Conservation (phyloP, 2,888 invertebrate genomes). For the Scaptomyza reducta region DNA sequence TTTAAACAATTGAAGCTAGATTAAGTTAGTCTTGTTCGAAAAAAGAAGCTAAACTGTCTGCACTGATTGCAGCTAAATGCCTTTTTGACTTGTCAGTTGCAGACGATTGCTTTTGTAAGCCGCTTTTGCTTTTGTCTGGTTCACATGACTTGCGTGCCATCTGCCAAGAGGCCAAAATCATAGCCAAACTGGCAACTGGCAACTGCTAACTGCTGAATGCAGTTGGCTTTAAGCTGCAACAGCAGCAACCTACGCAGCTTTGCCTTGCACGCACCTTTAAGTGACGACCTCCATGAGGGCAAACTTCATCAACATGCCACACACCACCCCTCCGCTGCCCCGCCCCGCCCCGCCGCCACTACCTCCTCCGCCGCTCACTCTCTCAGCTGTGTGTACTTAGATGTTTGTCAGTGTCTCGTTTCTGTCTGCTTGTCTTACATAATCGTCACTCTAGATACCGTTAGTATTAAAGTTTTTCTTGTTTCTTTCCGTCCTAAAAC, state of each 20-base stretch:
- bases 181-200: constrained; percentile 26
- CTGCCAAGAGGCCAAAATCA: constrained; percentile 66
- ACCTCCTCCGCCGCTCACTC: neutral
- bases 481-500: constrained; percentile 63
- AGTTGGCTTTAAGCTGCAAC: neutral
- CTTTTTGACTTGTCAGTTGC: constrained; percentile 28
- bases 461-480: constrained; percentile 48
- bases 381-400: constrained; percentile 62
- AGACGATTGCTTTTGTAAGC: constrained; percentile 14
- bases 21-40: no score
- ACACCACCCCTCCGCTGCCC: neutral
- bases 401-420: constrained; percentile 62
- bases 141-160: constrained; percentile 76
- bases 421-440: constrained; percentile 73
- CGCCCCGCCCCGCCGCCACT: neutral
- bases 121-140: constrained; percentile 34
- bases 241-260: constrained; percentile 60
- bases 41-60: neutral
- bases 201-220: constrained; percentile 20
- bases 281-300: constrained; percentile 69
- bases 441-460: constrained; percentile 79
- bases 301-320: constrained; percentile 14
- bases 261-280: constrained; percentile 67
- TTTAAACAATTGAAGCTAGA: no score
- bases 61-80: constrained; percentile 21